These are phyloP conservation scores for Prunella fulvescens DNA, from an alignment of 2,113 vertebrate genomes.

Conservation along the genomic window DNA sequence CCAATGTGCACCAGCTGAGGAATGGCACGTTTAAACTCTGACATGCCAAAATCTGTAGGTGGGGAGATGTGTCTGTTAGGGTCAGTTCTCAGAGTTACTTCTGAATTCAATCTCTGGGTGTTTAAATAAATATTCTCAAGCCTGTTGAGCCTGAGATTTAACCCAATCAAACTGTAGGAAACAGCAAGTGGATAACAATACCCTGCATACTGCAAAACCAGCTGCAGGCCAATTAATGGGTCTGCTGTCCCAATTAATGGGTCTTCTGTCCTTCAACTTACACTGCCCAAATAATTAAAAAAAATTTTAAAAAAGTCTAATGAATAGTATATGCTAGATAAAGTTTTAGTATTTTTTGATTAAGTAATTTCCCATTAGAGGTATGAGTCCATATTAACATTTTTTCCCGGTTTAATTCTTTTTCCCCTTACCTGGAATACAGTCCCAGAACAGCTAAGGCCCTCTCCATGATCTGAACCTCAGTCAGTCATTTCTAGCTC, in stretches of 20 bases:
- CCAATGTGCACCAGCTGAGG: background rate
- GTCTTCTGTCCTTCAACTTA: background rate
- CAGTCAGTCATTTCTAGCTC: background rate
- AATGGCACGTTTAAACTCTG: background rate
- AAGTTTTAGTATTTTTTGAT: background rate
- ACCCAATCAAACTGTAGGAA: background rate
- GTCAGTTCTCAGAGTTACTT: background rate
- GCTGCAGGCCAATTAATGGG: background rate
- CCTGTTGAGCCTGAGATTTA: background rate
- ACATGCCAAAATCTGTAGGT: rapidly evolving
- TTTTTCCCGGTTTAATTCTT: background rate
- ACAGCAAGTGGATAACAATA: background rate
- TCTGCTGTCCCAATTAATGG: background rate
- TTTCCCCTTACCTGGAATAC: rapidly evolving
- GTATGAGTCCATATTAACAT: background rate
- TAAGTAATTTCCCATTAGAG: background rate
- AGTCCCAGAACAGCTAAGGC: background rate
- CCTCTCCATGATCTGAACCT: background rate
- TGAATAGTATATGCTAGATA: background rate
- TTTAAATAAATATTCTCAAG: background rate
- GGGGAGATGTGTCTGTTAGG: background rate
- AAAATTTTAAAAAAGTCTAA: too few relatives aligned
- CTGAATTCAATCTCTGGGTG: background rate
- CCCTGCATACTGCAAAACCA: background rate
- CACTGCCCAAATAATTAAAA: background rate